phyloP scores from a whole-genome alignment of 2,113 vertebrate species.

The Oryzias curvinotus region DNA sequence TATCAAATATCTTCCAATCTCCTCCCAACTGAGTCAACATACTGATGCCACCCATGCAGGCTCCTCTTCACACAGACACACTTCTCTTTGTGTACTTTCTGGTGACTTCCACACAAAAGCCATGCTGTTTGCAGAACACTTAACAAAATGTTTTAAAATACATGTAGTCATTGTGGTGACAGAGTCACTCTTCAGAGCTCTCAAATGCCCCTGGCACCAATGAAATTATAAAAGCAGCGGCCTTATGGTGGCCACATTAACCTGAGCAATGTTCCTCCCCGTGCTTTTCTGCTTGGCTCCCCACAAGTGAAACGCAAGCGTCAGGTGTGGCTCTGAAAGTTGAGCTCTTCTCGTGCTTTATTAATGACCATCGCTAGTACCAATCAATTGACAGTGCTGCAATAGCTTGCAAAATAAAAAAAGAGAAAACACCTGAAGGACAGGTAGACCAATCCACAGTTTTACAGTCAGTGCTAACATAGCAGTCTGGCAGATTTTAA shows the following conservation, averaged over 20 bases:
- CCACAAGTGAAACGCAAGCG: constrained; percentile 52
- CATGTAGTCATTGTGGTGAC: constrained; percentile 6
- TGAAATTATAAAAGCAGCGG: constrained; percentile 7
- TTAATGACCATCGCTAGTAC: constrained; percentile 74
- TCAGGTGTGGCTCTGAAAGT: constrained; percentile 71
- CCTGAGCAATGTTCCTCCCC: constrained; percentile 14
- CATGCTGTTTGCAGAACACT: constrained; percentile 35
- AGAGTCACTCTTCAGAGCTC: background rate
- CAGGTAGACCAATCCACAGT: constrained; percentile 49
- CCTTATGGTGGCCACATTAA: constrained; percentile 16
- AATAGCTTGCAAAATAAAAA: constrained; percentile 61
- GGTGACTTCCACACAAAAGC: constrained; percentile 28
- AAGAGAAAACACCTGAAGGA: constrained; percentile 64
- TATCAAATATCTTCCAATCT: constrained; percentile 51
- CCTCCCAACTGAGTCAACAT: constrained; percentile 49
- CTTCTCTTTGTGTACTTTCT: constrained; percentile 24
- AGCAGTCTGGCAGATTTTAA: constrained; percentile 37
- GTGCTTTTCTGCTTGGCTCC: constrained; percentile 48
- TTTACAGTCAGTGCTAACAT: constrained; percentile 33
- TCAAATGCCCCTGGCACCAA: background rate
- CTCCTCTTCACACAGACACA: constrained; percentile 18
- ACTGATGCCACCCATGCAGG: constrained; percentile 8
- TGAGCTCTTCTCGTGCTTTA: constrained; percentile 69
- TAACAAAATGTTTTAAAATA: constrained; percentile 15
- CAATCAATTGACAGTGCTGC: constrained; percentile 61